phyloP scores from a whole-genome alignment of 1,140 invertebrate species.

The Caligus rogercresseyi region DNA sequence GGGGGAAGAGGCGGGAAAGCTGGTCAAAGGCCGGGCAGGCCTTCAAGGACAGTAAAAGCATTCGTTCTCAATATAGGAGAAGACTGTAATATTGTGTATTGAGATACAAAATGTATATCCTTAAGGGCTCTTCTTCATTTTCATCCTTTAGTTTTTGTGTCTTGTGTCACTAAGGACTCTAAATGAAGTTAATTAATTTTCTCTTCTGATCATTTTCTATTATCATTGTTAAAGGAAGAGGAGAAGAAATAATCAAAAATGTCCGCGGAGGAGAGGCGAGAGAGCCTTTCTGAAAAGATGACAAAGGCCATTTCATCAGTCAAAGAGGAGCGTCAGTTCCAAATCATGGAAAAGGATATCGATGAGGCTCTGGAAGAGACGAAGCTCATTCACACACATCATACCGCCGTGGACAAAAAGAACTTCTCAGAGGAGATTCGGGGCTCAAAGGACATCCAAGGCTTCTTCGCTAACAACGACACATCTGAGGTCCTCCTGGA shows the following conservation, averaged over 20 bases:
- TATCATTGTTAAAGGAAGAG: no score
- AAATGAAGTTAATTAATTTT: neutral
- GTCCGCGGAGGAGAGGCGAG: neutral
- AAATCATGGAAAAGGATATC: conserved; percentile 4
- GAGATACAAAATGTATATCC: neutral
- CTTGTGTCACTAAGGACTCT: no score
- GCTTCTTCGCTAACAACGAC: neutral
- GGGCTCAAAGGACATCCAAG: conserved; percentile 1
- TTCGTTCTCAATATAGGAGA: no score
- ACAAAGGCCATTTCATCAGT: neutral
- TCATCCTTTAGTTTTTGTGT: neutral
- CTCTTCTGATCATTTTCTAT: neutral
- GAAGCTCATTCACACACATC: neutral
- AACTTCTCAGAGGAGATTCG: conserved; percentile 9
- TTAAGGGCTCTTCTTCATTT: neutral
- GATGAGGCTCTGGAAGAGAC: conserved; percentile 2
- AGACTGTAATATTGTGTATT: neutral
- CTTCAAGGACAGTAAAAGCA: neutral
- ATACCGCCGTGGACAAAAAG: conserved; percentile 11
- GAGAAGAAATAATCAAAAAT: no score
- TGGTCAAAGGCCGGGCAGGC: neutral
- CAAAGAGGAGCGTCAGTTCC: neutral
- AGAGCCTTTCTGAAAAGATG: neutral
- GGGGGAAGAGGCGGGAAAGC: no score
- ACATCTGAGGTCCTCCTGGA: conserved; percentile 6